Conservation (phyloP, 2,888 invertebrate genomes). For the Clitarchus hookeri region DNA sequence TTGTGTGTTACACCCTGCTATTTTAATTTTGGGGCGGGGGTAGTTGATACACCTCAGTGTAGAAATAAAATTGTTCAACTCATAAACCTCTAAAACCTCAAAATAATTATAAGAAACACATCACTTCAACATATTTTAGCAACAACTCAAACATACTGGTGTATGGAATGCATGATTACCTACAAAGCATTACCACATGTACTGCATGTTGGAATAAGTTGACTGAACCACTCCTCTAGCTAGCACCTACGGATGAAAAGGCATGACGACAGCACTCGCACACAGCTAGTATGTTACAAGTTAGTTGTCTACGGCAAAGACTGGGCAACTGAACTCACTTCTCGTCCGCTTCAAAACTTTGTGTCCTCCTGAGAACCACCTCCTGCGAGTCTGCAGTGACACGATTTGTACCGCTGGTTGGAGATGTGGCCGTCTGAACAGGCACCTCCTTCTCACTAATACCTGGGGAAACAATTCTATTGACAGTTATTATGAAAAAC, state of each 20-base stretch:
- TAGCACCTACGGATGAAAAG: background rate
- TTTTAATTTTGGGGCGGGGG: too few species aligned
- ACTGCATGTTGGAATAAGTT: background rate
- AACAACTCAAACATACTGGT: too few species aligned
- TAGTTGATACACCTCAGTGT: too few species aligned
- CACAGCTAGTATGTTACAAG: background rate
- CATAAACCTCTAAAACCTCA: too few species aligned
- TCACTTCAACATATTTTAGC: too few species aligned
- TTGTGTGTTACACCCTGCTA: too few species aligned
- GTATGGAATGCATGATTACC: too few species aligned
- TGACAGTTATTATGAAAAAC: constrained; percentile 24
- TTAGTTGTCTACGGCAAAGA: background rate
- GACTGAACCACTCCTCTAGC: background rate
- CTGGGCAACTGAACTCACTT: constrained; percentile 67
- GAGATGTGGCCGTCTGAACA: constrained; percentile 48
- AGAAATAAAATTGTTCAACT: too few species aligned
- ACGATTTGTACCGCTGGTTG: constrained; percentile 53
- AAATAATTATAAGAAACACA: too few species aligned
- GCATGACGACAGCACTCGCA: background rate
- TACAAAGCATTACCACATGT: too few species aligned
- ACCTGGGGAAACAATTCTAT: constrained; percentile 46
- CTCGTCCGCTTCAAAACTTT: constrained; percentile 87
- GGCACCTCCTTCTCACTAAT: constrained; percentile 55
- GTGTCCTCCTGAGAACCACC: constrained; percentile 77
- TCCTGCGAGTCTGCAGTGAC: constrained; percentile 60